Conservation (phyloP, 2,888 invertebrate genomes). For the Furcula furcula region DNA sequence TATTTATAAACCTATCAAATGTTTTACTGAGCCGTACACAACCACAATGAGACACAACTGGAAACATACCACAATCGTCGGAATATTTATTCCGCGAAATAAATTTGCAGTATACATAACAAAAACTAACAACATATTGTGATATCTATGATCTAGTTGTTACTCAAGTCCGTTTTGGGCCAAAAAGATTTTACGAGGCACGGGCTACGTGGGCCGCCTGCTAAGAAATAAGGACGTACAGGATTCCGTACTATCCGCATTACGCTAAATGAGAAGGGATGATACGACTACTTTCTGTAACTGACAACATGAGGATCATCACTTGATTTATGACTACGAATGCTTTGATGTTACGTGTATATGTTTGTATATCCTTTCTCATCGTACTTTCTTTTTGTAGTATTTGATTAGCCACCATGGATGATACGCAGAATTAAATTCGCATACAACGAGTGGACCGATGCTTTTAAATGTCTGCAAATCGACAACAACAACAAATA, state of each 20-base stretch:
- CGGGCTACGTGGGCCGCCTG: conserved; percentile 44
- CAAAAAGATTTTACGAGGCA: conserved; percentile 51
- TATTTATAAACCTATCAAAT: too few relatives aligned
- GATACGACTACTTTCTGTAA: conserved; percentile 42
- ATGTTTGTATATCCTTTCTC: conserved; percentile 1
- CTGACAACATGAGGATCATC: conserved; percentile 36
- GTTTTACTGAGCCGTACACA: not conserved
- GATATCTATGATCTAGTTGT: conserved; percentile 49
- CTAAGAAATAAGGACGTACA: conserved; percentile 39
- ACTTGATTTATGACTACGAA: conserved; percentile 34
- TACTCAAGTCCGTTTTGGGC: conserved; percentile 47
- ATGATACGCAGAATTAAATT: too few relatives aligned
- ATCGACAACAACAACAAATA: too few relatives aligned
- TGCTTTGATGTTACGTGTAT: conserved; percentile 15
- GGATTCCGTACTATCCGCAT: conserved; percentile 41
- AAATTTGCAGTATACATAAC: conserved; percentile 26
- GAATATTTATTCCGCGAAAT: conserved; percentile 16
- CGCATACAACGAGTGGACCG: too few relatives aligned
- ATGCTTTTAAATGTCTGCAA: too few relatives aligned
- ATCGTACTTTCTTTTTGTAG: not conserved
- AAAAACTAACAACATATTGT: conserved; percentile 42
- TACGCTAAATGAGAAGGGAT: conserved; percentile 40
- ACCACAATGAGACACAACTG: conserved; percentile 8
- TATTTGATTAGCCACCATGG: too few relatives aligned
- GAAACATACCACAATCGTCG: conserved; percentile 10